These are phyloP conservation scores for Myopa testacea DNA, from an alignment of 2,888 invertebrate genomes.

Conservation along the genomic window DNA sequence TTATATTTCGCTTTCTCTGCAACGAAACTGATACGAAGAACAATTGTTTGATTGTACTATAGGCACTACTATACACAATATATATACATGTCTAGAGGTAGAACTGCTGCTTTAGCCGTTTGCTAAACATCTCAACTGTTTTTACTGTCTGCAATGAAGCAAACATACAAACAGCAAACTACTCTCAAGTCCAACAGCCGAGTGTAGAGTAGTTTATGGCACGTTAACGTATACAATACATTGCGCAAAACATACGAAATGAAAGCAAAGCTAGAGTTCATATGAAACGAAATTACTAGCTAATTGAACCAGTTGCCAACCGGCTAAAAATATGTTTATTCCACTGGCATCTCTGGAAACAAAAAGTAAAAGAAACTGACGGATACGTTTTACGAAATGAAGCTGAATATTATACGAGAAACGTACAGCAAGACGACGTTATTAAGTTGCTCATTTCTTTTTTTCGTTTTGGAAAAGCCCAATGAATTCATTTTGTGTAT, in stretches of 20 bases:
- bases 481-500: slow-evolving; percentile 24
- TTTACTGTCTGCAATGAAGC: too few species aligned
- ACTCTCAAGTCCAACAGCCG: neutral
- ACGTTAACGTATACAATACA: slow-evolving; percentile 25
- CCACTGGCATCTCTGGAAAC: neutral
- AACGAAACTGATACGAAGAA: too few species aligned
- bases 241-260: slow-evolving; percentile 4
- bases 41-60: too few species aligned
- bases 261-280: slow-evolving; percentile 1
- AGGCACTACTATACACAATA: too few species aligned
- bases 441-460: slow-evolving; percentile 21
- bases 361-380: slow-evolving; percentile 18
- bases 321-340: slow-evolving; percentile 7
- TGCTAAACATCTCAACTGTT: too few species aligned
- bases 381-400: slow-evolving; percentile 18
- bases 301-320: slow-evolving; percentile 35
- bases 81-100: too few species aligned
- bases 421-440: neutral
- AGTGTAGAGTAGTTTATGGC: slow-evolving; percentile 13
- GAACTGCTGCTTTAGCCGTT: too few species aligned
- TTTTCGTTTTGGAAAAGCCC: slow-evolving; percentile 7
- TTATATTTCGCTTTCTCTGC: too few species aligned
- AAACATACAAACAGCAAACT: too few species aligned
- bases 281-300: slow-evolving; percentile 8
- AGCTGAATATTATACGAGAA: slow-evolving; percentile 12